Conservation (phyloP, 2,888 invertebrate genomes). For the Cataglyphis rosenhaueri region DNA sequence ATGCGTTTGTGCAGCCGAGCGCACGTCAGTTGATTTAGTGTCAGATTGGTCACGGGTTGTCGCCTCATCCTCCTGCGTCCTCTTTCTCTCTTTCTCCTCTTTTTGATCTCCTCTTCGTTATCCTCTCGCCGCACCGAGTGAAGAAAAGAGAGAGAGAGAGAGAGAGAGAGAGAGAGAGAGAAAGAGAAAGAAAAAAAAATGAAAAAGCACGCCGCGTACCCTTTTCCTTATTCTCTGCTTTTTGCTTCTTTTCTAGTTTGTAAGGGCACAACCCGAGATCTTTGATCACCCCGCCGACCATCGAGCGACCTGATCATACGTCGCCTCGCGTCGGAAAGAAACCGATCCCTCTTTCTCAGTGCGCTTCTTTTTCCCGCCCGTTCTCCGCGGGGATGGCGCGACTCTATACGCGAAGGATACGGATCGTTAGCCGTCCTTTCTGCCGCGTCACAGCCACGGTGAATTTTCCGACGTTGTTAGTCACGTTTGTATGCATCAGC, state of each 20-base stretch:
- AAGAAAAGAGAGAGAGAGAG: slow-evolving; percentile 58
- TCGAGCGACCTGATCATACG: slow-evolving; percentile 81
- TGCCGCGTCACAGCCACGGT: slow-evolving; percentile 61
- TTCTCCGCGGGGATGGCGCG: slow-evolving; percentile 32
- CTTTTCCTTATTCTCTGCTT: slow-evolving; percentile 70
- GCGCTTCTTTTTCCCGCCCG: slow-evolving; percentile 35
- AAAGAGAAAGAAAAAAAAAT: slow-evolving; percentile 28
- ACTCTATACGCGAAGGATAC: slow-evolving; percentile 37
- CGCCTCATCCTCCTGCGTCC: slow-evolving; percentile 76
- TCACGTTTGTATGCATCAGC: slow-evolving; percentile 58
- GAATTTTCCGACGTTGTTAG: slow-evolving; percentile 58
- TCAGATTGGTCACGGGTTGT: slow-evolving; percentile 83
- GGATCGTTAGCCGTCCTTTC: slow-evolving; percentile 72
- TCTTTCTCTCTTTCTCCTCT: slow-evolving; percentile 55
- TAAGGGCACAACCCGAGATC: slow-evolving; percentile 75
- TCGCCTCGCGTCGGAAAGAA: slow-evolving; percentile 74
- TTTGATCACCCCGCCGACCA: slow-evolving; percentile 82
- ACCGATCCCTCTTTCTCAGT: slow-evolving; percentile 69
- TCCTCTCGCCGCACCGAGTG: slow-evolving; percentile 24
- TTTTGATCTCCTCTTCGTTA: slow-evolving; percentile 30
- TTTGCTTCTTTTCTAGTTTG: slow-evolving; percentile 63
- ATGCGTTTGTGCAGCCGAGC: slow-evolving; percentile 70
- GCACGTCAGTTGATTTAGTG: slow-evolving; percentile 83
- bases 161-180: slow-evolving; percentile 56
- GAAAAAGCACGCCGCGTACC: slow-evolving; percentile 65